These are phyloP conservation scores for Seriola rivoliana DNA, from an alignment of 2,113 vertebrate genomes.

Conservation along the genomic window DNA sequence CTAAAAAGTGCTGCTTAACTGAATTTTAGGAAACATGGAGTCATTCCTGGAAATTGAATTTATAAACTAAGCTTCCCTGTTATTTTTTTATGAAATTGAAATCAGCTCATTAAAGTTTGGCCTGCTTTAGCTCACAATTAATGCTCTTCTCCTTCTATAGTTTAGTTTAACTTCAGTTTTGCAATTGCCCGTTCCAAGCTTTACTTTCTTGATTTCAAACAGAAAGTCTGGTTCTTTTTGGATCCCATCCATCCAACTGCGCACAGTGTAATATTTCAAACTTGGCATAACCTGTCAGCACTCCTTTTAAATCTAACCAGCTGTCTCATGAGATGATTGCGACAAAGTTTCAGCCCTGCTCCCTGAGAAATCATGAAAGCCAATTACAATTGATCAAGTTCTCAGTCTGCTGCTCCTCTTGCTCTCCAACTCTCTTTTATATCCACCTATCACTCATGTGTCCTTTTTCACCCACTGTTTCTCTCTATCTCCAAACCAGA, in stretches of 20 bases:
- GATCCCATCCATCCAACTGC: constrained; percentile 25
- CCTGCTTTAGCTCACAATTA: constrained; percentile 25
- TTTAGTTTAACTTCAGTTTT: background rate
- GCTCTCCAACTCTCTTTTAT: constrained; percentile 13
- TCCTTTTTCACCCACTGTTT: constrained; percentile 34
- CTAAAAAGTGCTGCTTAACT: constrained; percentile 18
- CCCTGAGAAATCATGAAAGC: constrained; percentile 48
- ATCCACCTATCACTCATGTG: constrained; percentile 39
- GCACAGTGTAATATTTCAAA: constrained; percentile 18
- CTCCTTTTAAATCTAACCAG: constrained; percentile 23
- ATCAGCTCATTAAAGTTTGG: constrained; percentile 23
- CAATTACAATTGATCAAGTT: constrained; percentile 52
- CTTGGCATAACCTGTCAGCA: constrained; percentile 31
- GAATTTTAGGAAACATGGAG: constrained; percentile 17
- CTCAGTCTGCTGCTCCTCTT: constrained; percentile 32
- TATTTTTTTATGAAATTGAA: constrained; percentile 38
- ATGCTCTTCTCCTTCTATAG: constrained; percentile 1
- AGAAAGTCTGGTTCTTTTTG: constrained; percentile 12
- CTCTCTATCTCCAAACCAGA: constrained; percentile 47
- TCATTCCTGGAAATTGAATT: constrained; percentile 41
- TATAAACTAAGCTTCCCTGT: constrained; percentile 22
- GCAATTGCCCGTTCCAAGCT: constrained; percentile 12
- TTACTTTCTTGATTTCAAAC: constrained; percentile 25
- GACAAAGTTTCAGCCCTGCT: constrained; percentile 34
- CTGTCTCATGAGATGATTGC: constrained; percentile 42